Base-by-base conservation (phyloP, 2,888 invertebrate genomes). In the Diploptera punctata region DNA sequence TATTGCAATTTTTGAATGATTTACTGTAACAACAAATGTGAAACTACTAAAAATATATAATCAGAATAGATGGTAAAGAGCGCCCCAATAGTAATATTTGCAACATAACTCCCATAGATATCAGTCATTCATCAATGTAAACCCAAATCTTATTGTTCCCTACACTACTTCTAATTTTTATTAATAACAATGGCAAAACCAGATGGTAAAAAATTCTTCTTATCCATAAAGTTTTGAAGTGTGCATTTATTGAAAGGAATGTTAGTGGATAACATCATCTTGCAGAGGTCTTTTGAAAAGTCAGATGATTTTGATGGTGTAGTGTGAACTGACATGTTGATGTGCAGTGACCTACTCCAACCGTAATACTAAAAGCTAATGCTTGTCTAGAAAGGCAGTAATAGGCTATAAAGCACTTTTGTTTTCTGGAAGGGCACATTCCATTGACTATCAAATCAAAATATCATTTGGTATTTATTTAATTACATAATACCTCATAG, bases 141-240 rank as follows among this genome's bases (percentile, higher is more conserved):
- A 54, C 21, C 54, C 21, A 54, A 54, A 54, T 54, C 21, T 54
- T 54, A 54, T 54, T 54, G 24, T 54, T 19, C 3, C 26, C 24
- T 19, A 54, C 52, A n/a, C 19, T 52, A 19, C n/a, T 52, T 54
- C 10, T 54, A 47, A 47, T 47, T 47, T 16, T 47, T 16, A 3
- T 9, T 13, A 38, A 38, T 38, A 38, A n/a, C 13, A 38, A 3
- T 47, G 16, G 47, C 5, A 47, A n/a, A 47, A 47, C 47, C 13
- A 16, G 5, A 4, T n/a, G 47, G 16, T 47, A 47, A 4, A 47
- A n/a, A 47, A 16, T 47, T 47, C 16, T 47, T 16, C 5, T 47
- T 47, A 3, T 47, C 16, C 47, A 47, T 38, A 38, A 38, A 9
- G 5, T 38, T 38, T 38, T 38, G 38, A 38, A 38, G 38, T 38